These are phyloP conservation scores for Campaea margaritaria DNA, from an alignment of 2,888 invertebrate genomes.

Conservation along the genomic window DNA sequence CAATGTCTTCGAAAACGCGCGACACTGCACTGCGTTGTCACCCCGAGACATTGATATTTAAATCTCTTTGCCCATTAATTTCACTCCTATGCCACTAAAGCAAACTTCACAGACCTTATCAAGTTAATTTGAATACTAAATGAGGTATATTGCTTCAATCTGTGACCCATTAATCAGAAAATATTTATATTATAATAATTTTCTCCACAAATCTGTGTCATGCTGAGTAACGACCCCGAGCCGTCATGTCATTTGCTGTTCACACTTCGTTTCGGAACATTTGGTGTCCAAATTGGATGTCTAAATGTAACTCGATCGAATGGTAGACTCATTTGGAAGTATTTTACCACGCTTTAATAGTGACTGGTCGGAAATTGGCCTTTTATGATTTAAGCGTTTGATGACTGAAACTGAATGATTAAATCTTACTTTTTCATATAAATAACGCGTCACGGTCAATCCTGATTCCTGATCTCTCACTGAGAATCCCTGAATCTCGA, in stretches of 20 bases:
- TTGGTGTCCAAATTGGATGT: conserved; percentile 43
- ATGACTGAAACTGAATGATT: not conserved
- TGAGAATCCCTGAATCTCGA: too few relatives aligned
- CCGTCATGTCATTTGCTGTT: conserved; percentile 28
- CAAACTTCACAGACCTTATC: too few relatives aligned
- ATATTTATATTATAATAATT: not conserved
- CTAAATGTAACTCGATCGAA: conserved; percentile 21
- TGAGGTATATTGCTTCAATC: not conserved
- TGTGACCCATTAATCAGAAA: not conserved
- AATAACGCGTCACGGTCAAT: too few relatives aligned
- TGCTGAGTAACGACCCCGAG: not conserved
- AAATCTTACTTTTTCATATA: not conserved
- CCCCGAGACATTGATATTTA: too few relatives aligned
- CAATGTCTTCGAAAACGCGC: too few relatives aligned
- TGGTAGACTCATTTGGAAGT: conserved; percentile 18
- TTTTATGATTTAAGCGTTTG: conserved; percentile 5
- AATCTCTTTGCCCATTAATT: too few relatives aligned
- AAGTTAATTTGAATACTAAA: too few relatives aligned
- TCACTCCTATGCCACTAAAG: too few relatives aligned
- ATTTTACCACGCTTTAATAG: conserved; percentile 4
- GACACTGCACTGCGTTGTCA: too few relatives aligned
- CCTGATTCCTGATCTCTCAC: too few relatives aligned
- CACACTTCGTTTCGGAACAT: conserved; percentile 43
- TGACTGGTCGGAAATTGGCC: not conserved
- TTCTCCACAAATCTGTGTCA: not conserved